Conservation (phyloP, 1,140 invertebrate genomes). For the Panulirus ornatus region DNA sequence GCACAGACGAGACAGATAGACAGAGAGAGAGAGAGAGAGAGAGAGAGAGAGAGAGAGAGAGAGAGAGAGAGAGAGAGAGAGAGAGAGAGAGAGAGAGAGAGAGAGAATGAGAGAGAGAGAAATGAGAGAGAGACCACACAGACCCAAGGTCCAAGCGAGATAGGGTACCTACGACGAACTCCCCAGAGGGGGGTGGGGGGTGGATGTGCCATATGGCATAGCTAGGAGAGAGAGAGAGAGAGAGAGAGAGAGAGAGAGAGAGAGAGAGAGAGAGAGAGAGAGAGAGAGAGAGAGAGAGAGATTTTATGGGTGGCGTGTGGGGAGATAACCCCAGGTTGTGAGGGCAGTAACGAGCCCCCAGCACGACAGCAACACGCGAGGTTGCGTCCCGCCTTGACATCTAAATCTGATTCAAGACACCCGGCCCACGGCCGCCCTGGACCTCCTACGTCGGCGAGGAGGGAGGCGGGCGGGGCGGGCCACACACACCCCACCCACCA, state of each 20-base stretch:
- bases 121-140: too few relatives aligned
- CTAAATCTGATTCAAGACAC: slow-evolving; percentile 46
- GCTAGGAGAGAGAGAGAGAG: slow-evolving; percentile 32
- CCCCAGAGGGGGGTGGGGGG: background rate
- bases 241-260: slow-evolving; percentile 29
- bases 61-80: background rate
- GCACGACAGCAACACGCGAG: slow-evolving; percentile 47
- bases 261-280: slow-evolving; percentile 40
- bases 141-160: background rate
- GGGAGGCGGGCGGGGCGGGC: too few relatives aligned
- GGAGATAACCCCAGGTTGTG: slow-evolving; percentile 27
- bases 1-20: background rate
- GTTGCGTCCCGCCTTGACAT: slow-evolving; percentile 30
- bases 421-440: background rate
- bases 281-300: slow-evolving; percentile 58
- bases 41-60: too few relatives aligned
- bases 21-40: background rate
- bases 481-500: too few relatives aligned
- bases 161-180: background rate
- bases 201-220: background rate
- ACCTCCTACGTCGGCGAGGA: background rate
- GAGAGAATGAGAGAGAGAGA: background rate
- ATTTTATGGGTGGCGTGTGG: slow-evolving; percentile 37
- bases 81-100: background rate
- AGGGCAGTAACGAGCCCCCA: slow-evolving; percentile 37